phyloP scores from a whole-genome alignment of 2,888 invertebrate genomes.

The Caradrina kadenii region DNA sequence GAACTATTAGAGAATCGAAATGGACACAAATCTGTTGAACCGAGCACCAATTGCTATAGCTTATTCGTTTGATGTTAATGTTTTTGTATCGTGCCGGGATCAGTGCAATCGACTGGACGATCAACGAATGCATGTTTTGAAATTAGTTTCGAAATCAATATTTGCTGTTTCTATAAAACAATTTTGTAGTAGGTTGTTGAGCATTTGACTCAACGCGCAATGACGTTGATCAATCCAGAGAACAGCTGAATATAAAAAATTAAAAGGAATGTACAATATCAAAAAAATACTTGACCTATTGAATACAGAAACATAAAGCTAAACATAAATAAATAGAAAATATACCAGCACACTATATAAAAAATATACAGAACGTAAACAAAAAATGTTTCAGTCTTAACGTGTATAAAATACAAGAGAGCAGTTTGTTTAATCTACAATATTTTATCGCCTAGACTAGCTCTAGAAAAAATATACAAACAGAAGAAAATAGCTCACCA shows the following conservation, averaged over 20 bases:
- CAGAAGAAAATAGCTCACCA: constrained; percentile 12
- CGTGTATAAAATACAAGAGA: constrained; percentile 19
- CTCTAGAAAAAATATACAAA: constrained; percentile 17
- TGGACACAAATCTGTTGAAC: constrained; percentile 47
- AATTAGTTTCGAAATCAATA: constrained; percentile 46
- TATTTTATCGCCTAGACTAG: constrained; percentile 25
- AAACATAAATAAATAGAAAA: constrained; percentile 16
- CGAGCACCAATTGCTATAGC: constrained; percentile 26
- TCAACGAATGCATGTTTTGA: constrained; percentile 48
- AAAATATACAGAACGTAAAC: constrained; percentile 11
- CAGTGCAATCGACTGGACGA: constrained; percentile 56
- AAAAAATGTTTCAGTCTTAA: constrained; percentile 41
- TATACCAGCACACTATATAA: constrained; percentile 17
- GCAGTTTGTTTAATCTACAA: constrained; percentile 29
- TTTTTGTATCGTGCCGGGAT: constrained; percentile 38
- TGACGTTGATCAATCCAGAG: background rate
- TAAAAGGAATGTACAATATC: background rate
- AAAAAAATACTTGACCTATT: background rate
- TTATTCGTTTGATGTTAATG: constrained; percentile 62
- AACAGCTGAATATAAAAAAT: background rate
- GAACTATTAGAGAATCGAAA: constrained; percentile 46
- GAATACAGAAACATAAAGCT: constrained; percentile 15
- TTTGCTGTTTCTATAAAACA: constrained; percentile 12
- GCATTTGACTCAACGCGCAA: background rate
- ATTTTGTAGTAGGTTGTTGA: background rate